These are phyloP conservation scores for Mechanitis mazaeus DNA, from an alignment of 2,888 invertebrate species.

Conservation along the genomic window DNA sequence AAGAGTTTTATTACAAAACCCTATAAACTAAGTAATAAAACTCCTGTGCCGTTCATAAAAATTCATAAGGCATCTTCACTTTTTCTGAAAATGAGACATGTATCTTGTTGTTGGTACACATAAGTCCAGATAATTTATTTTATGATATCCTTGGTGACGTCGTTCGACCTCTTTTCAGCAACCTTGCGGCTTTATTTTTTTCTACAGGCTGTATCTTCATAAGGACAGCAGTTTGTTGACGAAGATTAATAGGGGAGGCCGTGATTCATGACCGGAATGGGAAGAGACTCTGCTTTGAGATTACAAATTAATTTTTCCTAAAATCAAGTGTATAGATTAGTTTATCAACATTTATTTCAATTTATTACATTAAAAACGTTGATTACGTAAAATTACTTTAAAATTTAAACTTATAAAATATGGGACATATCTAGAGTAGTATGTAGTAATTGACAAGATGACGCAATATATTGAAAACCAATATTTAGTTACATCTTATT, in stretches of 20 bases:
- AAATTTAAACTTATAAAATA: too few species aligned
- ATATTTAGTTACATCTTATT: too few species aligned
- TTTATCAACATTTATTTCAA: too few species aligned
- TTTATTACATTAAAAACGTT: too few species aligned
- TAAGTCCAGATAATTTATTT: slow-evolving; percentile 5
- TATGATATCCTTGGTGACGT: slow-evolving; percentile 5
- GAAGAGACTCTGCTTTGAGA: background rate
- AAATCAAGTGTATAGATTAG: background rate
- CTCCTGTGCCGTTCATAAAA: background rate
- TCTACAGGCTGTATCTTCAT: slow-evolving; percentile 28
- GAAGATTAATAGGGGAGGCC: slow-evolving; percentile 2
- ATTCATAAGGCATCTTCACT: slow-evolving; percentile 1
- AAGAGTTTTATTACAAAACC: too few species aligned
- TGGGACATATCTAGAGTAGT: too few species aligned
- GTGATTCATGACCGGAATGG: slow-evolving; percentile 1
- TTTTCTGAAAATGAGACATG: background rate
- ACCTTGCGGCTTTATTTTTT: slow-evolving; percentile 14
- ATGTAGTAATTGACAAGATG: too few species aligned
- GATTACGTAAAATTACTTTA: too few species aligned
- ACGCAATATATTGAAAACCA: too few species aligned
- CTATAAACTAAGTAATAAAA: too few species aligned
- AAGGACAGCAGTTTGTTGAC: slow-evolving; percentile 22
- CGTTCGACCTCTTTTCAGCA: slow-evolving; percentile 5
- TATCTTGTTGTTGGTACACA: slow-evolving; percentile 1
- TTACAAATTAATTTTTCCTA: background rate